Conservation (phyloP, 1,140 invertebrate genomes). For the Trissolcus basalis region DNA sequence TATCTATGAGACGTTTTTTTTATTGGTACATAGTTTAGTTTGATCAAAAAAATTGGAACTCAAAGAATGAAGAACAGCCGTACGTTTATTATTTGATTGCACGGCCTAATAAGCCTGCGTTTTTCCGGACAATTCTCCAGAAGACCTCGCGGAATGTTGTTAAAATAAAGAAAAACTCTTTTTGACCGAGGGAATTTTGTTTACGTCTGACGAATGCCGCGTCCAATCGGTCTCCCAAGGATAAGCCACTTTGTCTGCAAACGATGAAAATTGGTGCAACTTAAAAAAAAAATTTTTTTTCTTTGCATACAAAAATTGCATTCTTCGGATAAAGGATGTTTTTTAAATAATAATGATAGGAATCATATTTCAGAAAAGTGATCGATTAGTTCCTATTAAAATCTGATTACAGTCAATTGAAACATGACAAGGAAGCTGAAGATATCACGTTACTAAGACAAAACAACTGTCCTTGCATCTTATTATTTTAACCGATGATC, state of each 20-base stretch:
- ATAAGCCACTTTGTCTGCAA: neutral
- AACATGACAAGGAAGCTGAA: conserved; percentile 28
- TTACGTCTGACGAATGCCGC: conserved; percentile 12
- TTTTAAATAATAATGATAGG: too few relatives aligned
- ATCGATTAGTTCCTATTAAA: conserved; percentile 24
- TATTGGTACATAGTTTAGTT: neutral
- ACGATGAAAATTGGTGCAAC: conserved; percentile 1
- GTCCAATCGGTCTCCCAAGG: neutral
- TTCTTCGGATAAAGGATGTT: too few relatives aligned
- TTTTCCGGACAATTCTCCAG: conserved; percentile 33
- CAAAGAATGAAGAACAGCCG: conserved; percentile 20
- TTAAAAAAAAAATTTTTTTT: too few relatives aligned
- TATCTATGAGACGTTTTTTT: too few relatives aligned
- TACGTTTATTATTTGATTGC: conserved; percentile 32
- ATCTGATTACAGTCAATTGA: conserved; percentile 20
- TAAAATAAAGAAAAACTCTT: conserved; percentile 30
- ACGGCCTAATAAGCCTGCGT: conserved; percentile 29
- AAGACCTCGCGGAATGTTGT: conserved; percentile 38
- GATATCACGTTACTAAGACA: conserved; percentile 34
- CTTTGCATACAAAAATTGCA: too few relatives aligned
- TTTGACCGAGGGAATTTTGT: conserved; percentile 18
- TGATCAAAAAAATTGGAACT: conserved; percentile 21
- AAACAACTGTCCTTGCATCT: conserved; percentile 35
- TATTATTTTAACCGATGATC: conserved; percentile 36
- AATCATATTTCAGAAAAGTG: conserved; percentile 34